Conservation (phyloP, 92 coral and sea anemone genomes). For the Pocillopora grandis region DNA sequence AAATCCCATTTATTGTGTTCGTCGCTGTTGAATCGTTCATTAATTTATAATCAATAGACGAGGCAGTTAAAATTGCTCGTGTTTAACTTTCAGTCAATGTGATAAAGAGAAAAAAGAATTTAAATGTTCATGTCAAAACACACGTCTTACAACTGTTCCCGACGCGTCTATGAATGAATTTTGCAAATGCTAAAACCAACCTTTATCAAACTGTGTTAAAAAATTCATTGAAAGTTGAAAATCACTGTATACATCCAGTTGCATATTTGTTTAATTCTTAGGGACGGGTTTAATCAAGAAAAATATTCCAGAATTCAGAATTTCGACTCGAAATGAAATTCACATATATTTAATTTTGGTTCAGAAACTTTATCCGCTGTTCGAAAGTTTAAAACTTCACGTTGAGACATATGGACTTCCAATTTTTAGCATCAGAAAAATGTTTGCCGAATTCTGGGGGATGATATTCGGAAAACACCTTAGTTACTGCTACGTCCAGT, state of each 20-base stretch:
- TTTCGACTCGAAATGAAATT: not conserved
- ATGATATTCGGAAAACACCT: too few relatives aligned
- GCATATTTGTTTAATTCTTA: too few relatives aligned
- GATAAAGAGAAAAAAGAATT: not conserved
- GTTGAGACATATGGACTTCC: too few relatives aligned
- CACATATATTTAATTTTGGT: too few relatives aligned
- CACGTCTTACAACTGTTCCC: not conserved
- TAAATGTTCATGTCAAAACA: not conserved
- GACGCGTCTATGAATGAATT: not conserved
- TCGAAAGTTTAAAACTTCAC: too few relatives aligned
- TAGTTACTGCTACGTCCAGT: too few relatives aligned
- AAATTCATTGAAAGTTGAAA: not conserved
- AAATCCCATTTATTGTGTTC: not conserved
- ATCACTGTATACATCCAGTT: not conserved
- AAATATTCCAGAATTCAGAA: not conserved
- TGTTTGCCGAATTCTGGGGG: too few relatives aligned
- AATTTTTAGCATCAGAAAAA: too few relatives aligned
- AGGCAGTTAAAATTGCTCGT: not conserved
- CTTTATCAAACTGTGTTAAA: not conserved
- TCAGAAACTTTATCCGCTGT: not conserved
- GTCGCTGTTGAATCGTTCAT: not conserved
- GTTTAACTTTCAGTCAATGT: not conserved
- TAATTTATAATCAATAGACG: not conserved
- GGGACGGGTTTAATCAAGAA: too few relatives aligned
- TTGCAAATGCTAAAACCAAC: not conserved